Percentiles rank a stretch among this genome's conserved stretches.
These are phyloP conservation scores for Empidonax traillii DNA, from an alignment of 2,113 vertebrate species.

Conservation along the genomic window DNA sequence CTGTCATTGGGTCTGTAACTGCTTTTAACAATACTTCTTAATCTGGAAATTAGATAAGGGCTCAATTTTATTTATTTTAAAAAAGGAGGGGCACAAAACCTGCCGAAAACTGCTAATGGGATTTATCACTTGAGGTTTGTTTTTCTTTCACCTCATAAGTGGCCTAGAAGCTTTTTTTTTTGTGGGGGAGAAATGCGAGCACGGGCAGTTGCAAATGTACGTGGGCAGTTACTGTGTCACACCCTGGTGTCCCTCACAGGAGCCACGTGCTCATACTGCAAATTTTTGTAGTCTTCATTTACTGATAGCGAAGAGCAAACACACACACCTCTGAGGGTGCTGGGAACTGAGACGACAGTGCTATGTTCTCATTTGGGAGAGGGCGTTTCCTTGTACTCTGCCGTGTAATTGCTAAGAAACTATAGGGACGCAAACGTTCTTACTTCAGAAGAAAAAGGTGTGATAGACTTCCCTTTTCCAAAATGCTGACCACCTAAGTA, in stretches of 20 bases:
- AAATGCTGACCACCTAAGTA: neutral
- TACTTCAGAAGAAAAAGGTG: neutral
- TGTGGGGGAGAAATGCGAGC: neutral
- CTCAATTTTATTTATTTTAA: neutral
- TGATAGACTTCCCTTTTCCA: neutral
- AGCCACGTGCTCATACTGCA: rapidly evolving
- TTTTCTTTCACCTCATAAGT: neutral
- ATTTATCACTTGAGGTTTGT: neutral
- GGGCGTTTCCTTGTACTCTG: neutral
- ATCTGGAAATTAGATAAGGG: neutral
- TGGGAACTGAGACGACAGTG: neutral
- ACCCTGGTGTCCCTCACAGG: neutral
- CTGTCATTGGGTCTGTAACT: neutral
- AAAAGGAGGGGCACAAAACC: neutral
- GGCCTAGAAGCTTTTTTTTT: neutral
- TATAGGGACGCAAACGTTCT: neutral
- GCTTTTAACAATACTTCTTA: neutral
- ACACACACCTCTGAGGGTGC: rapidly evolving
- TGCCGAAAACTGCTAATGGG: neutral
- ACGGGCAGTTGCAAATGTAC: neutral
- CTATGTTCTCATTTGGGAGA: neutral
- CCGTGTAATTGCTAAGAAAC: neutral
- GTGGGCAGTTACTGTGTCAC: neutral
- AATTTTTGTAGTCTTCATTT: neutral
- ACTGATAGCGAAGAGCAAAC: rapidly evolving